Evolutionary conservation across 2,113 vertebrate genomes (phyloP).

Genomic region (Coturnix japonica): DNA sequence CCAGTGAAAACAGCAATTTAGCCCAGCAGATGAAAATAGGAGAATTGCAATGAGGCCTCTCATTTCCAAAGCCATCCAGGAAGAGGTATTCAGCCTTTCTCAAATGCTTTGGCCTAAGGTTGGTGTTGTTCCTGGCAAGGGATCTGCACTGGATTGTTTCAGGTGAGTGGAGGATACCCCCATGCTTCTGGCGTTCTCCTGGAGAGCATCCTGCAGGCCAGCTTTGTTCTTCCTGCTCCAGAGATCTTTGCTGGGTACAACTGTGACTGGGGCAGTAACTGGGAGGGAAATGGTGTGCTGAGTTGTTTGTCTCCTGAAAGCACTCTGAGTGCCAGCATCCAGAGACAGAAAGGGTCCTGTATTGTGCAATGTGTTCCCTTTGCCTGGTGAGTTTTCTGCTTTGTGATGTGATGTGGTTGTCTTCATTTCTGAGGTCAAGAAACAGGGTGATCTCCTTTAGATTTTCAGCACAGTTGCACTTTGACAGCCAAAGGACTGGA

Average conservation of each 20-base stretch:
- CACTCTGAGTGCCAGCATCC: accelerated
- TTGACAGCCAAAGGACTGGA: not conserved
- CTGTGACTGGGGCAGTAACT: not conserved
- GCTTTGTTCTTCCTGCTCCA: not conserved
- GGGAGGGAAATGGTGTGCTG: not conserved
- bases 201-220: not conserved
- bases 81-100: accelerated
- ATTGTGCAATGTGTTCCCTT: not conserved
- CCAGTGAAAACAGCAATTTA: not conserved
- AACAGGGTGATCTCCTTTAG: not conserved
- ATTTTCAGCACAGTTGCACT: not conserved
- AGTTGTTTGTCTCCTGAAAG: not conserved
- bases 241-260: not conserved
- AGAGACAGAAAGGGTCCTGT: not conserved
- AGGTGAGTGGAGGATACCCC: not conserved
- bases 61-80: not conserved
- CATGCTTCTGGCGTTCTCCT: not conserved
- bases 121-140: not conserved
- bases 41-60: not conserved
- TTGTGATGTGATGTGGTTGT: not conserved
- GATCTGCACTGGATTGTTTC: not conserved
- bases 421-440: accelerated
- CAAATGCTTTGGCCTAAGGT: not conserved
- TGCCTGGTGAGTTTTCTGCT: not conserved
- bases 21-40: not conserved